Conservation (phyloP, 2,888 invertebrate genomes). For the Aphidius colemani region DNA sequence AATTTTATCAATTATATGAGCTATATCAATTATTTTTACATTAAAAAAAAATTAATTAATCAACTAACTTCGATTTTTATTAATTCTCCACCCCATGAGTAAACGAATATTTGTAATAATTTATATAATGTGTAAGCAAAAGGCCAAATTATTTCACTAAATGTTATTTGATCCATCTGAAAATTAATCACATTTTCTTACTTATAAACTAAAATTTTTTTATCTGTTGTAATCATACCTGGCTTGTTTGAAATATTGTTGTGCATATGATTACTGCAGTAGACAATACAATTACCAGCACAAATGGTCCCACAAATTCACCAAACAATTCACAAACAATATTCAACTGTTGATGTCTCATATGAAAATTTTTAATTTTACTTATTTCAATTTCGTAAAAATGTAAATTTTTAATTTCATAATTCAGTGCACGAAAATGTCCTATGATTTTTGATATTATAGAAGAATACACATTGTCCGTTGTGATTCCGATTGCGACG, state of each 20-base stretch:
- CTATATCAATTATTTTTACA: too few species aligned
- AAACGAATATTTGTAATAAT: too few species aligned
- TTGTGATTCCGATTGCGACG: conserved; percentile 31
- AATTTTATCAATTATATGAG: too few species aligned
- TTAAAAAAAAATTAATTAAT: too few species aligned
- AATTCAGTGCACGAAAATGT: conserved; percentile 36
- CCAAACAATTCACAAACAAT: conserved; percentile 35
- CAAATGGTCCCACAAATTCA: conserved; percentile 39
- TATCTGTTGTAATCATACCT: too few species aligned
- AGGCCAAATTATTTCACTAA: too few species aligned
- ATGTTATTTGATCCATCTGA: too few species aligned
- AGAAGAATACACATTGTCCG: conserved; percentile 41
- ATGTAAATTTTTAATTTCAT: conserved; percentile 28
- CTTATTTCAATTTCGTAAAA: conserved; percentile 23
- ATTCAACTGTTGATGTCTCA: conserved; percentile 32
- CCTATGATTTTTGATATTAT: conserved; percentile 42
- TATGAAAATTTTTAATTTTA: conserved; percentile 31
- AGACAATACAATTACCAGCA: conserved; percentile 38
- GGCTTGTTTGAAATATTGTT: conserved; percentile 35
- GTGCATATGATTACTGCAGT: conserved; percentile 42
- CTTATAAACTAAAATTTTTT: too few species aligned
- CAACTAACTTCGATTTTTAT: too few species aligned
- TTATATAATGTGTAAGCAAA: too few species aligned
- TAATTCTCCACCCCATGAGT: too few species aligned
- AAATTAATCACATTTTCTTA: too few species aligned